Evolutionary conservation across 2,888 invertebrate genomes (phyloP), one percentile per base, ranked within the genome.

Genomic region (Dynastes tityus): DNA sequence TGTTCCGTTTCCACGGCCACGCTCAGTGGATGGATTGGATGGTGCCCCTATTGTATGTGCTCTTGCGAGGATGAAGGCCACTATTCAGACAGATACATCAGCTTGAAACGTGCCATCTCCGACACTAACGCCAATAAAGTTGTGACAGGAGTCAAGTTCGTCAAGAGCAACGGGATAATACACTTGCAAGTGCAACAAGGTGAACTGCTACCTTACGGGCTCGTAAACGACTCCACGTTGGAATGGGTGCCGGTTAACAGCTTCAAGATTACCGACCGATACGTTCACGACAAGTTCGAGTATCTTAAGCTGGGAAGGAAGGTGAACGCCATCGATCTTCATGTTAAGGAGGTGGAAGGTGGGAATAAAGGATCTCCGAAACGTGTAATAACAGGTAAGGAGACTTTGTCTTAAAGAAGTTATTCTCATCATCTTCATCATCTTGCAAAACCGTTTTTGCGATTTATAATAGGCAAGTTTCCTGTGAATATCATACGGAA

Each of bases 41-140:
- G 95, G 94, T 96, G 96, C 87, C 95, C 95, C 2, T 77, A 95
- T 87, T 96, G 96, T 88, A 92, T 96, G 89, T 96, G 96, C 84
- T 90, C 94, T 65, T 96, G 96, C 87, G 95, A 95, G 86, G 95
- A 95, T 84, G 86, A 90, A 78, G 91, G 90, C 78, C 82, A 90
- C 0, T 89, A 90, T 81, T 94, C 95, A 0, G 93, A 95, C 87
- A 91, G 96, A 77, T 95, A 92, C 89, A 94, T 96, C 88, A 95
- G 94, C 86, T 90, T 96, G 29, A 90, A 92, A 81, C 91, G 92
- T 84, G 86, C 90, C 4, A 87, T 90, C 0, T 88, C 92, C 1
- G 90, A 92, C 87, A 88, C 90, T 80, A 88, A 88, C 32, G 89
- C 90, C 80, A 92, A 93, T 82, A 90, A 90, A 81, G 89, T 91